Conservation (phyloP, 1,140 invertebrate species). For the Geopemphigus sp. region DNA sequence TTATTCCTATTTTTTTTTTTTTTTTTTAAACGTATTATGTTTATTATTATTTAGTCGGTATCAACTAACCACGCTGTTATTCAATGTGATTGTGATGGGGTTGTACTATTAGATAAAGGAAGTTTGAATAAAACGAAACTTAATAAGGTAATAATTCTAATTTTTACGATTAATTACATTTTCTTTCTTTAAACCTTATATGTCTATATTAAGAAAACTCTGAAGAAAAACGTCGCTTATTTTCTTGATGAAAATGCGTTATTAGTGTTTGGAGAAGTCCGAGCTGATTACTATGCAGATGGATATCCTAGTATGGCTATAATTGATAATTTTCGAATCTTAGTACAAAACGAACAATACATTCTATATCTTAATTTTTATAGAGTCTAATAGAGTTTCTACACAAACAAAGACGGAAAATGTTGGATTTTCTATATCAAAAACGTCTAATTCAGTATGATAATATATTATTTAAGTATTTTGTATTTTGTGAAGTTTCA, state of each 20-base stretch:
- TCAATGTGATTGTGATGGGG: conserved; percentile 43
- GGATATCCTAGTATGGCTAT: not conserved
- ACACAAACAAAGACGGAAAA: not conserved
- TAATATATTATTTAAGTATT: not conserved
- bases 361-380: not conserved
- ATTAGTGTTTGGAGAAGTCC: conserved; percentile 28
- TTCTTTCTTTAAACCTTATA: not conserved
- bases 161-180: not conserved
- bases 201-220: not conserved
- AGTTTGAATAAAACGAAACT: conserved; percentile 45
- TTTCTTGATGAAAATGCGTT: conserved; percentile 32
- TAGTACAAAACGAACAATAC: no score
- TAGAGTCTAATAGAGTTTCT: not conserved
- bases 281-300: conserved; percentile 27
- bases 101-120: conserved; percentile 41
- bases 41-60: conserved; percentile 37
- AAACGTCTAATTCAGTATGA: not conserved
- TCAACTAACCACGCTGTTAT: conserved; percentile 42
- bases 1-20: not conserved
- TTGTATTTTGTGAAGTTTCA: not conserved
- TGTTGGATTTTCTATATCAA: not conserved
- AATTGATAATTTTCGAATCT: not conserved
- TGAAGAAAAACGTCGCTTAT: conserved; percentile 42
- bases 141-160: not conserved
- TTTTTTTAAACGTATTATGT: not conserved